phyloP scores from a whole-genome alignment of 2,797 vertebrate species.

The Chiroxiphia lanceolata region DNA sequence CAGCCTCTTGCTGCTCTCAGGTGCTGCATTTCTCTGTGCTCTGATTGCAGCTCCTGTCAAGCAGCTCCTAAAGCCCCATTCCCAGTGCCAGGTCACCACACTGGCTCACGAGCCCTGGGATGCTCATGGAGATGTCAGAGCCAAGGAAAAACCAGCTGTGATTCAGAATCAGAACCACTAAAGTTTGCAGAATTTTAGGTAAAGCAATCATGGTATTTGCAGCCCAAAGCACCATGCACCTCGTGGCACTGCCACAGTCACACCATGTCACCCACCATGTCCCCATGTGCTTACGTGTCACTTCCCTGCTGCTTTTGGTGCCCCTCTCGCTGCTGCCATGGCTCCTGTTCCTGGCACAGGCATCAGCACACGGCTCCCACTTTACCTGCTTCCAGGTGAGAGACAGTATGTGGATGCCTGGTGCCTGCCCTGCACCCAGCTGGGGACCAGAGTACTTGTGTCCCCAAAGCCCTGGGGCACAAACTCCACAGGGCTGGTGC shows the following conservation, averaged over 20 bases:
- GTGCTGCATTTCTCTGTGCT: no score
- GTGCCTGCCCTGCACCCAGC: neutral
- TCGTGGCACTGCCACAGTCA: neutral
- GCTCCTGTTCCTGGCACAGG: neutral
- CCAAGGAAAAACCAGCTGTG: neutral
- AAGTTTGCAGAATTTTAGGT: neutral
- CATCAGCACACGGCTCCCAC: neutral
- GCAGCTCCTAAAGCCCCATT: neutral
- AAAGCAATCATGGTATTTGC: neutral
- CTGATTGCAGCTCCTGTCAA: fast-evolving
- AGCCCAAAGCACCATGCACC: neutral
- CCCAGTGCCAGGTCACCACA: neutral
- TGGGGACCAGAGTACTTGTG: neutral
- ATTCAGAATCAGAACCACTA: neutral
- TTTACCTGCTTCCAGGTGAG: neutral
- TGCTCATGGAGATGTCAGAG: neutral
- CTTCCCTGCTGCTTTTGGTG: neutral
- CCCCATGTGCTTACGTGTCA: neutral
- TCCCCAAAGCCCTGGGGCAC: neutral
- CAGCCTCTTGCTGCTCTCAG: neutral
- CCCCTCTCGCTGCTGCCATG: neutral
- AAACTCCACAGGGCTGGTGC: neutral
- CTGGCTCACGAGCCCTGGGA: neutral
- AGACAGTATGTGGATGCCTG: neutral
- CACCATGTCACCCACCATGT: neutral